Percentiles rank a stretch among this genome's conserved stretches.
phyloP scores from a whole-genome alignment of 2,113 vertebrate species.

The Leiothrix lutea region DNA sequence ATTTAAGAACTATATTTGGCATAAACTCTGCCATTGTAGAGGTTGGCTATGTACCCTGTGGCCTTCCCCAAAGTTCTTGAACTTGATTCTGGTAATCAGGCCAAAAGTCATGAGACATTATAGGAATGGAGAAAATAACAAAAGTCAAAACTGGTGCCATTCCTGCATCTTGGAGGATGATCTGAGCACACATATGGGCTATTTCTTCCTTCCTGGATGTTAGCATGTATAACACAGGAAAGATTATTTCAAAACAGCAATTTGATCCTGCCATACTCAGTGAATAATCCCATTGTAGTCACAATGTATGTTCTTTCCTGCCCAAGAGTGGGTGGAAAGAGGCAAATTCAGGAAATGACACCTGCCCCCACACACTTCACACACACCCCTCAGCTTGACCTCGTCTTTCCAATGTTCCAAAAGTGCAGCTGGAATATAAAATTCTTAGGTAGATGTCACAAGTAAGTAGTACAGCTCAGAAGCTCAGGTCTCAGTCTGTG shows the following conservation, averaged over 20 bases:
- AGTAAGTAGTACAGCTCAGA: background rate
- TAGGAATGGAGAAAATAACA: background rate
- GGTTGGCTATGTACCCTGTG: background rate
- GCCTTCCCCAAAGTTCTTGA: background rate
- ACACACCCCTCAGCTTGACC: background rate
- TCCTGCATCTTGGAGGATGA: background rate
- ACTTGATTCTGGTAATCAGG: background rate
- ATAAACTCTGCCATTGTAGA: background rate
- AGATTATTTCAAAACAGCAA: constrained; percentile 8
- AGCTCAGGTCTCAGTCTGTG: background rate
- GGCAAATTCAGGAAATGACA: background rate
- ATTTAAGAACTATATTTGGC: background rate
- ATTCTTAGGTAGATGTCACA: background rate
- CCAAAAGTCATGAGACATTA: background rate
- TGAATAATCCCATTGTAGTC: background rate
- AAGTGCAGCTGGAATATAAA: background rate
- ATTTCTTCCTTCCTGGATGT: background rate
- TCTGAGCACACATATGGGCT: background rate
- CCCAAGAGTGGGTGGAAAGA: background rate
- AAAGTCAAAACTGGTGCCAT: background rate
- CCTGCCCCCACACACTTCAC: accelerated
- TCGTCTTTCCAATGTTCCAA: background rate
- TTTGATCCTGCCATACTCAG: background rate
- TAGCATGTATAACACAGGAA: background rate
- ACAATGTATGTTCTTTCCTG: background rate